phyloP scores from a whole-genome alignment of 2,888 invertebrate species.

The Perdita meconis region DNA sequence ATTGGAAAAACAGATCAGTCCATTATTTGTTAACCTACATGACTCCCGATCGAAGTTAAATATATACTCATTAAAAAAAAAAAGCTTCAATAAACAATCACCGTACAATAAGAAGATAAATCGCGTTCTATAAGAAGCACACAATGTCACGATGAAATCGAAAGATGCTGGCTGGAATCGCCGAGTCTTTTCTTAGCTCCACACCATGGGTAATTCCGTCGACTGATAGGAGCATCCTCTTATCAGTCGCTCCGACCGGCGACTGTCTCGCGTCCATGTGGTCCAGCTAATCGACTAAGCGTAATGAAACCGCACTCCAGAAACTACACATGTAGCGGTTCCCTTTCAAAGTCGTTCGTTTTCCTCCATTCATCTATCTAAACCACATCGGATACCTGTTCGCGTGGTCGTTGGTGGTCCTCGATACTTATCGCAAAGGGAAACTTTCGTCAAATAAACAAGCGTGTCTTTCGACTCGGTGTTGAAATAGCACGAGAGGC shows the following conservation, averaged over 20 bases:
- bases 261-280: constrained; percentile 27
- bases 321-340: constrained; percentile 2
- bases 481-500: too few relatives aligned
- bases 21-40: too few relatives aligned
- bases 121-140: constrained; percentile 23
- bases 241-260: constrained; percentile 53
- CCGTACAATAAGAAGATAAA: constrained; percentile 8
- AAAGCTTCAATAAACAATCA: constrained; percentile 4
- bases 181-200: constrained; percentile 56
- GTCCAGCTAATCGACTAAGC: constrained; percentile 41
- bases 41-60: too few relatives aligned
- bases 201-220: constrained; percentile 60
- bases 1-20: too few relatives aligned
- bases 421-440: not conserved
- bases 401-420: too few relatives aligned
- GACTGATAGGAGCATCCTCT: constrained; percentile 52
- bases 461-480: too few relatives aligned
- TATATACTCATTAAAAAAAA: not conserved
- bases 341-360: not conserved
- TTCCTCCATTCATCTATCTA: not conserved
- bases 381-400: not conserved
- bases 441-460: too few relatives aligned
- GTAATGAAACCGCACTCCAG: too few relatives aligned
- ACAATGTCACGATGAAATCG: constrained; percentile 27
- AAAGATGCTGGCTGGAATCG: constrained; percentile 35